Conservation (phyloP, 2,888 invertebrate genomes). For the Rhagonycha fulva region DNA sequence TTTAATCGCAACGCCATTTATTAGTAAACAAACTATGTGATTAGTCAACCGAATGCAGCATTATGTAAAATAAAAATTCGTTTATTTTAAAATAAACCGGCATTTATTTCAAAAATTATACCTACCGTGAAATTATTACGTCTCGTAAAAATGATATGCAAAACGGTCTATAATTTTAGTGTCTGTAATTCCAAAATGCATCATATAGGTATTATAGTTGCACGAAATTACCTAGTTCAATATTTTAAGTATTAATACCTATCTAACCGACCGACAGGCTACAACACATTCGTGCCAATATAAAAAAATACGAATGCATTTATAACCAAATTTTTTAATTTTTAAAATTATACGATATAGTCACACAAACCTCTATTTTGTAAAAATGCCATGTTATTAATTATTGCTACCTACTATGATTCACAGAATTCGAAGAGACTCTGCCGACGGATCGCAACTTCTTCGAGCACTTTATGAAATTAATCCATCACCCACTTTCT, state of each 20-base stretch:
- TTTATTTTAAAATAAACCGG: slow-evolving; percentile 44
- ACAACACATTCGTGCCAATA: slow-evolving; percentile 53
- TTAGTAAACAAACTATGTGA: slow-evolving; percentile 43
- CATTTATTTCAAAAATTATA: slow-evolving; percentile 53
- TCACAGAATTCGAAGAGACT: neutral
- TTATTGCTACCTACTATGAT: neutral
- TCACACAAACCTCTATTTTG: neutral
- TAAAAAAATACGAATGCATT: slow-evolving; percentile 40
- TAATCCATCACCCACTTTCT: neutral
- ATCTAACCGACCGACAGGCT: slow-evolving; percentile 33
- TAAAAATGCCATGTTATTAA: neutral
- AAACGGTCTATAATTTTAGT: slow-evolving; percentile 54
- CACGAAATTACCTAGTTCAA: slow-evolving; percentile 47
- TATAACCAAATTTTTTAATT: neutral
- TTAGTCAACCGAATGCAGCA: slow-evolving; percentile 45
- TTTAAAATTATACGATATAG: neutral
- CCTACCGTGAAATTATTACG: slow-evolving; percentile 52
- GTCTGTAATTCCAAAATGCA: slow-evolving; percentile 53
- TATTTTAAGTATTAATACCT: slow-evolving; percentile 51
- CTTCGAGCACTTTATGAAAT: neutral
- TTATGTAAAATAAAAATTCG: slow-evolving; percentile 43
- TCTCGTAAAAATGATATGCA: slow-evolving; percentile 55
- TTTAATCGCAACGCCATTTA: slow-evolving; percentile 44
- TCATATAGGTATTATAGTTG: slow-evolving; percentile 39
- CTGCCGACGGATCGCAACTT: neutral